Evolutionary conservation across 2,888 invertebrate species (phyloP).

Genomic region (Abrostola triplasia): DNA sequence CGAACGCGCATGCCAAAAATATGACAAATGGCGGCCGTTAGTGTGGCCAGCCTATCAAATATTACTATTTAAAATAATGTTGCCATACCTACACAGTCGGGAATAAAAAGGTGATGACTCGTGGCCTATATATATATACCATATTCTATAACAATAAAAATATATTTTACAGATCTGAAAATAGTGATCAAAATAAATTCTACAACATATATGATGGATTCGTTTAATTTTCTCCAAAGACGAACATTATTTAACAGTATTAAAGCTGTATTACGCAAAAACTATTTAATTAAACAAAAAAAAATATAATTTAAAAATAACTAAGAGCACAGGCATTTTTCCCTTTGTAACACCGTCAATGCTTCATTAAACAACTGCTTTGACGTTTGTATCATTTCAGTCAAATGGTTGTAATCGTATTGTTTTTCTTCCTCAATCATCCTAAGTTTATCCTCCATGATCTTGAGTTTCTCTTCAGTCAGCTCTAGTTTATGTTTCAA

Average conservation of each 20-base stretch:
- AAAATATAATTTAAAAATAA: constrained; percentile 45
- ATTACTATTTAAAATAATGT: constrained; percentile 30
- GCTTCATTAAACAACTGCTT: constrained; percentile 88
- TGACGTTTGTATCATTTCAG: constrained; percentile 88
- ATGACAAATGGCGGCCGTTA: constrained; percentile 86
- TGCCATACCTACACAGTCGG: constrained; percentile 7
- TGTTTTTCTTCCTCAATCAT: constrained; percentile 90
- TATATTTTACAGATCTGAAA: too few species aligned
- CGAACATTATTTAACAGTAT: too few species aligned
- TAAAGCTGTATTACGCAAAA: constrained; percentile 5
- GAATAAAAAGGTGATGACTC: too few species aligned
- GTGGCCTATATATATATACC: too few species aligned
- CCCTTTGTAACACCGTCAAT: constrained; percentile 78
- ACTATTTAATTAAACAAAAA: constrained; percentile 47
- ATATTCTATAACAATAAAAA: not conserved
- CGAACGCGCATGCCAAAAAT: constrained; percentile 87
- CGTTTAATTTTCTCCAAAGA: too few species aligned
- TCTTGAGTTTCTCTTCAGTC: constrained; percentile 90
- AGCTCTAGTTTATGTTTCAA: constrained; percentile 87
- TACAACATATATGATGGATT: too few species aligned
- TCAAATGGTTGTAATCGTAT: constrained; percentile 87
- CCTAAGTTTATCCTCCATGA: constrained; percentile 89
- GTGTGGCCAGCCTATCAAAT: constrained; percentile 54
- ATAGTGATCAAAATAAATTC: too few species aligned
- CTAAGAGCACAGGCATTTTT: constrained; percentile 79